Percentiles rank a stretch among this genome's conserved stretches.
Conservation (phyloP, 2,888 invertebrate species). For the Hoplodrina blanda region DNA sequence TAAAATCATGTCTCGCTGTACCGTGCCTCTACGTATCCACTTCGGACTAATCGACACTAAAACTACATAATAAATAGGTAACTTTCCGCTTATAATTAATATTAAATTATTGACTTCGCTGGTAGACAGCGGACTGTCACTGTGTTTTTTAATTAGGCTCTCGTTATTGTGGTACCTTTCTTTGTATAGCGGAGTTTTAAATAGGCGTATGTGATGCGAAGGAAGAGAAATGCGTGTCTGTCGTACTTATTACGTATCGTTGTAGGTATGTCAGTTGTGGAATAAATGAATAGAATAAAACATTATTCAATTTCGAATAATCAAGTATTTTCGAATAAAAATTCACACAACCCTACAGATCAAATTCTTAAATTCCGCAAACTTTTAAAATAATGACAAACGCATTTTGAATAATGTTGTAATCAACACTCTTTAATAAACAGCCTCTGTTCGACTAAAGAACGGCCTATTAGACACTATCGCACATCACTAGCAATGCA, state of each 20-base stretch:
- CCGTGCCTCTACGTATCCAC: slow-evolving; percentile 61
- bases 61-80: slow-evolving; percentile 64
- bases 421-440: slow-evolving; percentile 46
- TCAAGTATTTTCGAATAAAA: background rate
- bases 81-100: slow-evolving; percentile 68
- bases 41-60: slow-evolving; percentile 61
- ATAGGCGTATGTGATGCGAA: slow-evolving; percentile 35
- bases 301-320: slow-evolving; percentile 4
- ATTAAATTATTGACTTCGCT: slow-evolving; percentile 65
- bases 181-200: slow-evolving; percentile 48
- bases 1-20: slow-evolving; percentile 71
- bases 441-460: slow-evolving; percentile 39
- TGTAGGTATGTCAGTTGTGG: slow-evolving; percentile 1
- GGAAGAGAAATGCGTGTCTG: slow-evolving; percentile 48
- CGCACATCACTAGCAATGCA: slow-evolving; percentile 30
- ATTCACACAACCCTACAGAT: background rate
- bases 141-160: slow-evolving; percentile 58
- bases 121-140: slow-evolving; percentile 58
- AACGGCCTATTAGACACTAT: slow-evolving; percentile 52
- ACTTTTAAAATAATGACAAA: slow-evolving; percentile 14
- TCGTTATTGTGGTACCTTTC: slow-evolving; percentile 36
- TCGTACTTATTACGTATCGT: slow-evolving; percentile 37
- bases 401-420: slow-evolving; percentile 43
- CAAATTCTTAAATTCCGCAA: background rate
- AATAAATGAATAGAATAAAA: slow-evolving; percentile 13